phyloP scores from a whole-genome alignment of 2,113 vertebrate genomes.

The Cyanoramphus novaezelandiae region DNA sequence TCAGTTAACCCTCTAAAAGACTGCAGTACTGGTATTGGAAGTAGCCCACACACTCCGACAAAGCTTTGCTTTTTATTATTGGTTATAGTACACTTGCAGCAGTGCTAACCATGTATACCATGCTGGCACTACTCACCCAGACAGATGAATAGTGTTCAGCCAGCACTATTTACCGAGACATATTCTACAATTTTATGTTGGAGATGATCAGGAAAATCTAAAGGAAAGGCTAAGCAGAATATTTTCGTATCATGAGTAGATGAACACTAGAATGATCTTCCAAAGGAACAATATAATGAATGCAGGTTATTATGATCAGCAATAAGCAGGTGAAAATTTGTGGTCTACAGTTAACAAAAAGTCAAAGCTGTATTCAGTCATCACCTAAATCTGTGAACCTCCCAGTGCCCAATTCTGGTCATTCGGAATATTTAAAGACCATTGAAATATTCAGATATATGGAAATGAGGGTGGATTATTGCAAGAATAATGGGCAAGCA shows the following conservation, averaged over 20 bases:
- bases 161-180: background rate
- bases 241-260: background rate
- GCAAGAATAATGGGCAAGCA: background rate
- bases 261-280: background rate
- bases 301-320: background rate
- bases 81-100: background rate
- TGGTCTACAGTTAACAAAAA: background rate
- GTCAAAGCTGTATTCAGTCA: background rate
- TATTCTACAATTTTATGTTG: rapidly evolving
- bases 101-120: background rate
- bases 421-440: background rate
- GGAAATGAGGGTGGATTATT: background rate
- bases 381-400: background rate
- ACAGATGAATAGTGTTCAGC: background rate
- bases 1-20: background rate
- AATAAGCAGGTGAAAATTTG: background rate
- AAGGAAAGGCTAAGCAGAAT: background rate
- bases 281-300: background rate
- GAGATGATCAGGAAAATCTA: background rate
- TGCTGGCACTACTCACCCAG: background rate
- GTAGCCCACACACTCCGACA: background rate
- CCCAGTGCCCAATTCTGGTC: background rate
- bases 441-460: background rate
- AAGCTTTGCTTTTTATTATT: background rate
- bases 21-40: background rate